These are phyloP conservation scores for Stenodema calcarata DNA, from an alignment of 2,888 invertebrate species.

Conservation along the genomic window DNA sequence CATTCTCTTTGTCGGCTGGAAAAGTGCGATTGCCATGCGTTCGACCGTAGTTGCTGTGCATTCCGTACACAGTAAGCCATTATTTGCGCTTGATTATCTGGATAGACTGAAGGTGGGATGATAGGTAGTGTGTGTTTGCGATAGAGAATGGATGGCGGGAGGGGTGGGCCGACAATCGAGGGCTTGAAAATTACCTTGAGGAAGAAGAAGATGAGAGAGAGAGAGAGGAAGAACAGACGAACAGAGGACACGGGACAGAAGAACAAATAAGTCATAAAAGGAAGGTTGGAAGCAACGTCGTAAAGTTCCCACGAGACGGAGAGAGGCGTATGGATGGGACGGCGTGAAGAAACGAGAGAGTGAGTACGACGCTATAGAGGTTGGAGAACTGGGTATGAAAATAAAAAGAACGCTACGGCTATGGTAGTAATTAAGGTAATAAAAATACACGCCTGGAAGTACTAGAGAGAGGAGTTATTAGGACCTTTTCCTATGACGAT, in stretches of 20 bases:
- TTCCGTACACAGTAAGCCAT: background rate
- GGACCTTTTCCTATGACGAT: background rate
- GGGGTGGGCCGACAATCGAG: background rate
- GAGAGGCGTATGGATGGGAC: background rate
- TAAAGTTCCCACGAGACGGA: background rate
- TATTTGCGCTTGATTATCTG: background rate
- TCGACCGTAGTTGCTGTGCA: background rate
- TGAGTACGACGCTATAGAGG: background rate
- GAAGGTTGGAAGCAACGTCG: background rate
- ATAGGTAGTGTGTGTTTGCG: background rate
- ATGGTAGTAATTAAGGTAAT: background rate
- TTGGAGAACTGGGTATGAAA: background rate
- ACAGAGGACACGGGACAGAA: background rate
- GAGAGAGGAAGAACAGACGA: background rate
- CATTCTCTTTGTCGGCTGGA: too few relatives aligned
- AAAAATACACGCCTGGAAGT: background rate
- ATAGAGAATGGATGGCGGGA: background rate
- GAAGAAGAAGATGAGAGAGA: background rate
- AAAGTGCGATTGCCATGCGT: too few relatives aligned
- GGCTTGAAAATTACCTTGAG: background rate
- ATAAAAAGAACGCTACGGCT: background rate
- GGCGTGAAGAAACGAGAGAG: background rate
- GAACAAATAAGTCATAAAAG: conserved; percentile 2
- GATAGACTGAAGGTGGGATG: background rate
- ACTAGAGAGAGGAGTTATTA: background rate